Base-by-base conservation (phyloP, 1,140 invertebrate genomes). In the Vollenhovia emeryi region DNA sequence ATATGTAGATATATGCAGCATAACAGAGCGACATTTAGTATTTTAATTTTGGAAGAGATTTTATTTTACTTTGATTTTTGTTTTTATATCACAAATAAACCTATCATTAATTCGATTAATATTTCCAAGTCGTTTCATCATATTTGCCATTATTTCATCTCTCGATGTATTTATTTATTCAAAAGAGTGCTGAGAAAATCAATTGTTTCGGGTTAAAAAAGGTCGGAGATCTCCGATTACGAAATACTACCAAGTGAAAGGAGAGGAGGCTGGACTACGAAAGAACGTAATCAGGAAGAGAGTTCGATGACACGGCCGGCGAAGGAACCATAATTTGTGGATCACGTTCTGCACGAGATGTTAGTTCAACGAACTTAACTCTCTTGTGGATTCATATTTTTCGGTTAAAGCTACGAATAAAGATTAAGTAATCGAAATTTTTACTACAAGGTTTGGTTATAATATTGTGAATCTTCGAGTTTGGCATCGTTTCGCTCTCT, bases 281-380 rank as follows among this genome's bases (percentile, higher is more conserved):
- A 86, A 83, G 62, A 27, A 64, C 27, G 74, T 50, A 89, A 89
- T 80, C 85, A 62, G 11, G 60, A 33, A n/a, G 11, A 27, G 40
- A 89, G 85, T 89, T 89, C 85, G 88, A 89, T 45, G 74, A 86
- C 88, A 88, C 50, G 36, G 57, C 48, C 64, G 27, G n/a, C 48
- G 66, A 24, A 86, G 84, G 85, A 84, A 89, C 74, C 85, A 89
- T 50, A 84, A 89, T 89, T 85, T 74, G 30, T 69, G 68, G 79
- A 86, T 89, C 88, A 89, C 85, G 85, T 84, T 86, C 55, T 86
- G 87, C 74, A 89, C 85, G 84, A 76, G 36, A 55, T 59, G n/a
- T n/a, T n/a, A 64, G 88, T 89, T 89, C 87, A 84, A 84, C 68
- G 76, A 86, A 85, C 86, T 21, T 52, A 55, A 5, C 69, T 85